phyloP scores from a whole-genome alignment of 2,797 vertebrate genomes.

The Antennarius maculatus region DNA sequence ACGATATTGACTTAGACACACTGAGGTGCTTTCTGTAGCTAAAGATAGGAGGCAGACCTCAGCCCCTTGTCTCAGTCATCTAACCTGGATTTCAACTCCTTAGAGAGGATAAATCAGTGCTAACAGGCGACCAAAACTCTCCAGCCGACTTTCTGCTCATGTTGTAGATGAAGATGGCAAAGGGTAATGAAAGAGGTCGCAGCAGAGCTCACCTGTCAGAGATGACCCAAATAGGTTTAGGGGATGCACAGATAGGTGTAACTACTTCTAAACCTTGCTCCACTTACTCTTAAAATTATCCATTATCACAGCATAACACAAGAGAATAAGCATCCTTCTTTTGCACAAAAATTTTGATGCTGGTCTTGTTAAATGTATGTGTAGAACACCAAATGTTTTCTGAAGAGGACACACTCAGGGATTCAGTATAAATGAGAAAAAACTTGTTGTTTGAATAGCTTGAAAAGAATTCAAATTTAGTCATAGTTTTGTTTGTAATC shows the following conservation, averaged over 20 bases:
- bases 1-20: constrained; percentile 49
- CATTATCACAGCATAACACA: constrained; percentile 38
- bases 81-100: constrained; percentile 28
- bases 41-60: constrained; percentile 30
- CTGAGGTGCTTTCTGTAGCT: constrained; percentile 49
- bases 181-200: constrained; percentile 28
- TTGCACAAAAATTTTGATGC: constrained; percentile 12
- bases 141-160: constrained; percentile 28
- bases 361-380: background rate
- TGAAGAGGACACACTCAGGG: background rate
- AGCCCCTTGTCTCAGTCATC: constrained; percentile 26
- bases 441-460: background rate
- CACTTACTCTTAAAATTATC: constrained; percentile 30
- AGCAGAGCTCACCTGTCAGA: constrained; percentile 37
- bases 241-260: constrained; percentile 43
- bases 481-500: constrained; percentile 7
- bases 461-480: background rate
- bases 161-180: background rate
- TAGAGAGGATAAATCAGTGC: constrained; percentile 28
- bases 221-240: constrained; percentile 59
- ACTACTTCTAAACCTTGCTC: constrained; percentile 22
- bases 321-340: constrained; percentile 27
- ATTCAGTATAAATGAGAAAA: background rate
- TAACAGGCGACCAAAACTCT: constrained; percentile 31
- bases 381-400: constrained; percentile 1